Evolutionary conservation across 2,888 invertebrate species (phyloP), one percentile per base, ranked within the genome.

Genomic region (Drosophila mimica): DNA sequence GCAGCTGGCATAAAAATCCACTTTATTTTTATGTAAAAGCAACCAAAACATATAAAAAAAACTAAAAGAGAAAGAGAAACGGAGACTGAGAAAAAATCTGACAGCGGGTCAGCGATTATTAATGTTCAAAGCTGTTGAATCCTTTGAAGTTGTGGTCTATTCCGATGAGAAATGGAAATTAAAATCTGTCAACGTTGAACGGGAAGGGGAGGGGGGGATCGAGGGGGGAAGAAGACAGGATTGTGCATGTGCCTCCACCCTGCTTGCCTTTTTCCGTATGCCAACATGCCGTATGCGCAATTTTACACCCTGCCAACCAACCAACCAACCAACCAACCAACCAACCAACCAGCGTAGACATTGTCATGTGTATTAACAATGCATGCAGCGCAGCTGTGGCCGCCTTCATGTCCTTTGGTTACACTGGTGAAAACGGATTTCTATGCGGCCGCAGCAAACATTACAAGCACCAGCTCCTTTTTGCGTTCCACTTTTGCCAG

Each of bases 281-380:
- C 63, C 62, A 82, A 71, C 76, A 66, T 72, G 76, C 76, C 73
- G 81, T 82, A 79, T 83, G 82, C 82, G 82, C 84, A 84, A 83
- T 84, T 86, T 85, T 77, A 81, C 85, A 85, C 79, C 62, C 82
- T 77, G 72, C 85, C 81, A 79, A 71, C 74, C 49, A 79, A 70
- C 85, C 81, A 79, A 71, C 74, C 49, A 79, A 70, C 72, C 40
- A 82, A 17, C 36, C 49, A 79, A 70, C 25, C 25, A 25, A 25
- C 25, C 25, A 25, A 25, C 25, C 25, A 25, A 73, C 74, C 36
- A 78, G 59, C 70, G 49, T 61, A 57, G 51, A 81, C 72, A 82
- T 80, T 84, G 83, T 86, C 84, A 63, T 84, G 84, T 74, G 74
- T 82, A 84, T 84, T 86, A 82, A 84, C 82, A 86, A 78, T 84